Conservation (phyloP, 2,113 vertebrate species). For the Chrysochloris asiatica region DNA sequence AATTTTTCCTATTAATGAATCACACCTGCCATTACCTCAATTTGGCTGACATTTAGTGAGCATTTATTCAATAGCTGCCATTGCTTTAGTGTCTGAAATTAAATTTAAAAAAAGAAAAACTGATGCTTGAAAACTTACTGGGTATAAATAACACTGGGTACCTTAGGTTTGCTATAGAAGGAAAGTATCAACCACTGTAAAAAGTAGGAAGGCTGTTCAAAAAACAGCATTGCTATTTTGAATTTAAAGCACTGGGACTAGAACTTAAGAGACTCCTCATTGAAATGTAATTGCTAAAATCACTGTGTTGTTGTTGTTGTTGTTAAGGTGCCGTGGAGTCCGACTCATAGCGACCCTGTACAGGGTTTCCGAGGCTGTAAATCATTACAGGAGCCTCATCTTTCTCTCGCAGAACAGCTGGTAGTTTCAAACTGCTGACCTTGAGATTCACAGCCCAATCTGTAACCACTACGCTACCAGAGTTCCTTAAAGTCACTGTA, state of each 20-base stretch:
- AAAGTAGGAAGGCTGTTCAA: neutral
- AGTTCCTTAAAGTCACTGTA: neutral
- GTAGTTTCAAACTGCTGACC: too few relatives aligned
- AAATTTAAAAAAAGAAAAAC: neutral
- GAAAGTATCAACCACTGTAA: neutral
- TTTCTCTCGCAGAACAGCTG: too few relatives aligned
- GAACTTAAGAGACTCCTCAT: neutral
- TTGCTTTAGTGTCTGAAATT: neutral
- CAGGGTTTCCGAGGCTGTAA: too few relatives aligned
- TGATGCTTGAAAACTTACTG: neutral
- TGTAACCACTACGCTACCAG: too few relatives aligned
- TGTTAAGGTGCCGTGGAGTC: too few relatives aligned
- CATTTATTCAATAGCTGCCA: neutral
- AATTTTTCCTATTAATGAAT: slow-evolving; percentile 23
- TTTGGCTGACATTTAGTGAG: slow-evolving; percentile 46
- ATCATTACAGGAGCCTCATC: too few relatives aligned
- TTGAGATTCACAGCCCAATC: too few relatives aligned
- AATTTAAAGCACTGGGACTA: neutral
- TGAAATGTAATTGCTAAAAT: neutral
- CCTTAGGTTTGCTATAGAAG: neutral
- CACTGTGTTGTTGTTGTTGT: too few relatives aligned
- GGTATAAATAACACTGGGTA: neutral
- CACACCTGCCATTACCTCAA: neutral
- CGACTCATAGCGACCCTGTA: too few relatives aligned
- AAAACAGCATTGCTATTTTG: neutral